Evolutionary conservation across 2,113 vertebrate genomes (phyloP).

Genomic region (Anguilla rostrata): DNA sequence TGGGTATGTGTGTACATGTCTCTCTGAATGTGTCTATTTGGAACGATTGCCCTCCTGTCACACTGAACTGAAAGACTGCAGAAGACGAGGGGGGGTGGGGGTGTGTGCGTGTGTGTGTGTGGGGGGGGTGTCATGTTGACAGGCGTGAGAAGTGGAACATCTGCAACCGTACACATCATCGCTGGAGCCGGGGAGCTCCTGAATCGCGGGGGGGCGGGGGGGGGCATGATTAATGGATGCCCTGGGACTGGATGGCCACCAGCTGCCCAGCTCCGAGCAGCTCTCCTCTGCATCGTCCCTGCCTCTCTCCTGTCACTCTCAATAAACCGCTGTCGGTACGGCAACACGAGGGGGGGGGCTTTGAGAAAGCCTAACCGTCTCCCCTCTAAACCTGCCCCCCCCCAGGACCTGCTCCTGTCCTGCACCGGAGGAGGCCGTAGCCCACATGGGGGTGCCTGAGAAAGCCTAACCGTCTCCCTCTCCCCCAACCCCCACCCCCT

Average conservation of each 20-base stretch:
- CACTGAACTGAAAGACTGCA: not conserved
- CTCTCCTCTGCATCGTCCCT: not conserved
- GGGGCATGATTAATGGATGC: not conserved
- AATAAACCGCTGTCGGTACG: not conserved
- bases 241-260: not conserved
- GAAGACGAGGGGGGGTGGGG: no score
- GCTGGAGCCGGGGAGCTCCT: not conserved
- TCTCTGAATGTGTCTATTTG: not conserved
- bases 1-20: not conserved
- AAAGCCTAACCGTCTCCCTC: not conserved
- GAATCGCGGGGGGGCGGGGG: not conserved
- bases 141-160: not conserved
- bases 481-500: not conserved
- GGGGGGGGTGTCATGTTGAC: not conserved
- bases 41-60: not conserved
- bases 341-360: not conserved
- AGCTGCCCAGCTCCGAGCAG: not conserved
- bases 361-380: not conserved
- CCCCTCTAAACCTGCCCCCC: not conserved
- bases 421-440: conserved; percentile 72
- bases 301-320: conserved; percentile 9
- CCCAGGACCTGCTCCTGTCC: conserved; percentile 67
- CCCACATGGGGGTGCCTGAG: conserved; percentile 53
- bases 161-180: not conserved
- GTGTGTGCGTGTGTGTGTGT: not conserved